phyloP scores from a whole-genome alignment of 1,140 invertebrate species.

The Danaus melanippus region DNA sequence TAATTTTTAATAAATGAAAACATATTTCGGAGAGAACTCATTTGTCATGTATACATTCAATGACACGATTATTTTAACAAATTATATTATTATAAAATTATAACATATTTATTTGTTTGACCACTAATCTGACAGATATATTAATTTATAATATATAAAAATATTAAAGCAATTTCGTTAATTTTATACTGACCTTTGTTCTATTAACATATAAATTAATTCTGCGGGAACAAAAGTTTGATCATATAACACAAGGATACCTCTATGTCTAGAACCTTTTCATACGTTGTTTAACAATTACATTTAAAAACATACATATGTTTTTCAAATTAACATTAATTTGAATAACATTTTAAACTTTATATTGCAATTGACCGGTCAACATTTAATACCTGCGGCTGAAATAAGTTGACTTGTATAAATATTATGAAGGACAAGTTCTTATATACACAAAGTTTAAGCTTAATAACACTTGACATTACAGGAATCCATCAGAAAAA shows the following conservation, averaged over 20 bases:
- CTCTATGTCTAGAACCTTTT: background rate
- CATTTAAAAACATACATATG: too few relatives aligned
- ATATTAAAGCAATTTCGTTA: conserved; percentile 13
- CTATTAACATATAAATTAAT: conserved; percentile 13
- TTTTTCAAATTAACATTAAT: too few relatives aligned
- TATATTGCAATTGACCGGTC: conserved; percentile 12
- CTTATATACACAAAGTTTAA: too few relatives aligned
- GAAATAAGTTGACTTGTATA: too few relatives aligned
- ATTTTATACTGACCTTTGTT: conserved; percentile 18
- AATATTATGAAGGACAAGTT: too few relatives aligned
- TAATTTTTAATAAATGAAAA: too few relatives aligned
- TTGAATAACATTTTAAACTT: background rate
- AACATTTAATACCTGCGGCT: background rate
- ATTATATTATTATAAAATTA: conserved; percentile 7
- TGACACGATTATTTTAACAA: too few relatives aligned
- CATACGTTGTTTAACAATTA: too few relatives aligned
- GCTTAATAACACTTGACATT: too few relatives aligned
- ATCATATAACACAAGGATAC: conserved; percentile 1
- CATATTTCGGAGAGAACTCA: too few relatives aligned
- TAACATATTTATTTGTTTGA: conserved; percentile 12
- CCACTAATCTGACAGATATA: conserved; percentile 9
- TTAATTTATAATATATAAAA: conserved; percentile 17
- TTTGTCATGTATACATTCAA: too few relatives aligned
- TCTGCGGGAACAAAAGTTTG: background rate
- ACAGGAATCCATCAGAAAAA: too few relatives aligned